Evolutionary conservation across 2,888 invertebrate genomes (phyloP), one percentile per base, ranked within the genome.

Genomic region (Oscheius myriophilus): DNA sequence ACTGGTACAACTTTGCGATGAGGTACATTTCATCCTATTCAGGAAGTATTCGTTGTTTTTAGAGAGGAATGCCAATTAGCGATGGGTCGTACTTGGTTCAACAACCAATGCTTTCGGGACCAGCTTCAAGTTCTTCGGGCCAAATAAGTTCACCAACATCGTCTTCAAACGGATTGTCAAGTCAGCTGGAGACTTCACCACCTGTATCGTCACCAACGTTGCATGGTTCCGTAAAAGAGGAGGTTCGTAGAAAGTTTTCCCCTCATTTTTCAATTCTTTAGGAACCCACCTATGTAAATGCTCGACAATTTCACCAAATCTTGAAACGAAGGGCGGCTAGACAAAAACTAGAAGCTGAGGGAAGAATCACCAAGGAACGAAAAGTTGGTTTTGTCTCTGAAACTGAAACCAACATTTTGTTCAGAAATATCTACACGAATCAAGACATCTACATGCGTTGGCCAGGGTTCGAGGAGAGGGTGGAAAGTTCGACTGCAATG

Each of bases 231-330:
- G 33, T 33, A 6, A 33, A 33, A 33, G 33, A 33, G 9, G 33
- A 33, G 33, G 33, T 49, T 43, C 12, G n/a, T 43, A 43, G n/a
- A 14, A 14, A 43, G 49, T 21, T 49, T n/a, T 49, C 21, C n/a
- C n/a, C n/a, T n/a, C n/a, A n/a, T n/a, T n/a, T n/a, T n/a, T n/a
- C n/a, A n/a, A n/a, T n/a, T 46, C 26, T 33, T n/a, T 41, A 96
- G 86, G 96, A 96, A 84, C 94, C 97, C 0, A 89, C 98, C 21
- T 98, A 97, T 87, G 98, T 98, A 0, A 98, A 98, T 89, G 96
- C 96, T 25, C 93, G 96, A 85, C 98, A 98, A 87, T 98, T 97
- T 89, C 92, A 95, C 87, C 90, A 96, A 71, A 98, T 98, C 85
- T 89, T 98, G 59, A 96, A 96, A 88, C 90, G 97, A 45, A 89